These are phyloP conservation scores for Anguilla japonica DNA, from an alignment of 2,113 vertebrate species.

Conservation along the genomic window DNA sequence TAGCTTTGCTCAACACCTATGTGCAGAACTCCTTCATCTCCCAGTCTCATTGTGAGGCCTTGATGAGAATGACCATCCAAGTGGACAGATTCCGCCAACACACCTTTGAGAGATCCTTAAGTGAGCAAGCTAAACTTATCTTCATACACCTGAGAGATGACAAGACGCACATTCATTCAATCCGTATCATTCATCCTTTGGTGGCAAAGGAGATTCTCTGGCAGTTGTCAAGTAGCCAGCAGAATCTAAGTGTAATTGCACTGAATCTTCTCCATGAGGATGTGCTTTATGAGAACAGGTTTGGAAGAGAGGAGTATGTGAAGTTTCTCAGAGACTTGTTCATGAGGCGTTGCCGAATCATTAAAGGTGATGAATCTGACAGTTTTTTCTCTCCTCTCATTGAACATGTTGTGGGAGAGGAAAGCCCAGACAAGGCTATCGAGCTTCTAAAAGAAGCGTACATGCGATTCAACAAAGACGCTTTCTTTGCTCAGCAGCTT, in stretches of 20 bases:
- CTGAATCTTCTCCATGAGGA: conserved; percentile 58
- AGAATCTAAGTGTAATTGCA: conserved; percentile 61
- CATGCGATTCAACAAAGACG: conserved; percentile 57
- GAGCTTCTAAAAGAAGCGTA: conserved; percentile 62
- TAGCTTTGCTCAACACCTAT: conserved; percentile 66
- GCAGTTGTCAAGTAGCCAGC: conserved; percentile 53
- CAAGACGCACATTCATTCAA: conserved; percentile 48
- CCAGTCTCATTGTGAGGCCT: conserved; percentile 69
- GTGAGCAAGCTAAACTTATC: conserved; percentile 62
- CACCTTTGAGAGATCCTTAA: conserved; percentile 59
- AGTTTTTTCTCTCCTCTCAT: conserved; percentile 67
- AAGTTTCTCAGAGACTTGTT: conserved; percentile 65
- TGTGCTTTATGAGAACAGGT: conserved; percentile 62
- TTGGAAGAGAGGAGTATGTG: conserved; percentile 56
- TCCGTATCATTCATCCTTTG: conserved; percentile 66
- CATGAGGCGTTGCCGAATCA: conserved; percentile 64
- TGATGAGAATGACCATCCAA: conserved; percentile 49
- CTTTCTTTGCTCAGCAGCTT: conserved; percentile 70
- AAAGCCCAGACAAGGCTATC: conserved; percentile 63
- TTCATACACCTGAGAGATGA: conserved; percentile 63
- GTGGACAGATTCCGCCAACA: conserved; percentile 28
- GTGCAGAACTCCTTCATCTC: conserved; percentile 63
- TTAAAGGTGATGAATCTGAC: conserved; percentile 64
- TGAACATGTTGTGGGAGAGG: conserved; percentile 56
- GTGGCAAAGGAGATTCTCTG: conserved; percentile 69